Evolutionary conservation across 2,113 vertebrate species (phyloP), one percentile per base, ranked within the genome.

Genomic region (Bostrychus sinensis): DNA sequence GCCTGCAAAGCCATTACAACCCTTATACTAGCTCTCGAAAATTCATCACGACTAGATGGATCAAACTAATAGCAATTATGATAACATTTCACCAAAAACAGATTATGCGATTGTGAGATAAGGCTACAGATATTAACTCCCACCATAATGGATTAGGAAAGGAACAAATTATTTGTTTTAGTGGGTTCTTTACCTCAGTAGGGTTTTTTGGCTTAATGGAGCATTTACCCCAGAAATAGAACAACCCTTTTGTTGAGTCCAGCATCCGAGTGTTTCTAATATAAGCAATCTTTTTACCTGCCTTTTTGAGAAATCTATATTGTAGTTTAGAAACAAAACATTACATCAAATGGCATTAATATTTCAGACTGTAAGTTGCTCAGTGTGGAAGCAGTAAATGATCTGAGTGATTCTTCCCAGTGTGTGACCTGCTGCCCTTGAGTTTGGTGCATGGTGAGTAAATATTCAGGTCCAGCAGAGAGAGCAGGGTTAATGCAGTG

Each of bases 1-100:
- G 70, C 77, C 81, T 53, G 71, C 76, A 84, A 79, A 79, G 81
- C 64, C 62, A 57, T 73, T 73, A 77, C 65, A 56, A 67, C 68
- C 50, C 78, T 79, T 66, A 50, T 36, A 60, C 50, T 46, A 60
- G 63, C 55, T 45, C 74, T 43, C 48, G 23, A 79, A 75, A 78
- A 68, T 63, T 66, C 64, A 56, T 59, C 41, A 48, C 79, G 67
- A 82, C 67, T 73, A 66, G 72, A 73, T 32, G 17, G 37, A 63
- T 60, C 38, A n/a, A 28, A 34, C 45, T 37, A 22, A 67, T 76
- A 72, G 26, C 60, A 30, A 26, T 63, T 59, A n/a, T n/a, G n/a
- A n/a, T n/a, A n/a, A n/a, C n/a, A n/a, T n/a, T n/a, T n/a, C n/a
- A n/a, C n/a, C n/a, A n/a, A n/a, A n/a, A n/a, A n/a, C n/a, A n/a